Percentiles rank a stretch among this genome's conserved stretches.
Evolutionary conservation across 2,888 invertebrate genomes (phyloP).

Genomic region (Drosophila mercatorum): DNA sequence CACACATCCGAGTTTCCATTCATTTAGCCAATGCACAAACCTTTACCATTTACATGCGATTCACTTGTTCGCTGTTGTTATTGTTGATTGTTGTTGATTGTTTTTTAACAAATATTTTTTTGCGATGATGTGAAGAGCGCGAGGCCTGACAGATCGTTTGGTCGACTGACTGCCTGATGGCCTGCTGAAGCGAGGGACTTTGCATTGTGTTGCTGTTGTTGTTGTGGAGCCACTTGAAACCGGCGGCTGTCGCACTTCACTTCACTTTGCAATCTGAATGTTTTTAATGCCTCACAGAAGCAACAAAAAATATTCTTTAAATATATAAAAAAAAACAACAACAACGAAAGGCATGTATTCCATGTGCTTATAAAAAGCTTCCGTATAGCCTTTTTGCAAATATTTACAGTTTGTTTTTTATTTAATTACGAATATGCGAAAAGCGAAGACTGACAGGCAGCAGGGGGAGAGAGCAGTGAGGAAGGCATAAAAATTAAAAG

Average conservation of each 20-base stretch:
- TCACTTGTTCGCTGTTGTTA: slow-evolving; percentile 43
- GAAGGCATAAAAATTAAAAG: slow-evolving; percentile 48
- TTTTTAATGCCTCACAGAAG: slow-evolving; percentile 51
- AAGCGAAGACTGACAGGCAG: slow-evolving; percentile 36
- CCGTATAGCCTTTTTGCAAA: slow-evolving; percentile 78
- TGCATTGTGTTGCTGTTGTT: slow-evolving; percentile 41
- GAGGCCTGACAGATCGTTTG: slow-evolving; percentile 73
- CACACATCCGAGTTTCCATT: not conserved
- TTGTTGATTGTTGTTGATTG: slow-evolving; percentile 32
- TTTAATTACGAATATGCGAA: slow-evolving; percentile 57
- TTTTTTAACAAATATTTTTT: slow-evolving; percentile 50
- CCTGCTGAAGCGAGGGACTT: slow-evolving; percentile 37
- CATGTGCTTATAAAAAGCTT: slow-evolving; percentile 64
- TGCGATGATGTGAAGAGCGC: slow-evolving; percentile 33
- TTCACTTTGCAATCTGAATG: slow-evolving; percentile 69
- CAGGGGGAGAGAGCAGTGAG: not conserved
- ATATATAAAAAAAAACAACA: slow-evolving; percentile 22
- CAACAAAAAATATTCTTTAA: slow-evolving; percentile 48
- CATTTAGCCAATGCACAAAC: slow-evolving; percentile 12
- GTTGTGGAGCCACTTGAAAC: slow-evolving; percentile 60
- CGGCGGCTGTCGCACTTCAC: slow-evolving; percentile 75
- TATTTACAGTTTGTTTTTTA: slow-evolving; percentile 74
- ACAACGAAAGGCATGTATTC: slow-evolving; percentile 37
- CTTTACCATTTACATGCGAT: slow-evolving; percentile 23
- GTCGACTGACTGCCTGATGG: slow-evolving; percentile 62